These are phyloP conservation scores for Pomatorhinus ruficollis DNA, from an alignment of 2,113 vertebrate genomes.

Conservation along the genomic window DNA sequence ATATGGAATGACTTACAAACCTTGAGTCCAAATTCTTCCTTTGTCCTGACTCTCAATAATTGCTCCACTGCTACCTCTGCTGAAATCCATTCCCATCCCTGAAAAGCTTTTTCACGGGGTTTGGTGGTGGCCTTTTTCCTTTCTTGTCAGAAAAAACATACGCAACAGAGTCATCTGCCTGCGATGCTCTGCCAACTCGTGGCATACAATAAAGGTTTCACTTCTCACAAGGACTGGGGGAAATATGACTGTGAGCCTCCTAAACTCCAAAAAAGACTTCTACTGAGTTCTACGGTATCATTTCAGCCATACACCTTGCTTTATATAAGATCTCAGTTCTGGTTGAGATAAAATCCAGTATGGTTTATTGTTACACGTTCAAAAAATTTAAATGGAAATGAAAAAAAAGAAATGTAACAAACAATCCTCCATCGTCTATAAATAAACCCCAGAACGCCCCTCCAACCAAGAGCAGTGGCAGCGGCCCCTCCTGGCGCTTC, in stretches of 20 bases:
- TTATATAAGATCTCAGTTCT: not conserved
- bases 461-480: no score
- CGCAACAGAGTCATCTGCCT: not conserved
- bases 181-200: accelerated
- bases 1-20: not conserved
- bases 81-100: not conserved
- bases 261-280: not conserved
- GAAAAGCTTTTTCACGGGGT: not conserved
- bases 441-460: no score
- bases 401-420: not conserved
- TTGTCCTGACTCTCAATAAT: not conserved
- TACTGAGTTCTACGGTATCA: not conserved
- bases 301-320: not conserved
- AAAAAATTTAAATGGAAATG: not conserved
- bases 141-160: not conserved
- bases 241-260: accelerated
- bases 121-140: not conserved
- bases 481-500: not conserved
- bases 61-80: not conserved
- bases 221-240: not conserved
- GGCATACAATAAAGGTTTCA: accelerated
- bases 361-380: not conserved
- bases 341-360: not conserved
- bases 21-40: not conserved
- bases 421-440: no score